Evolutionary conservation across 2,113 vertebrate species (phyloP).

Genomic region (Macaca nemestrina): DNA sequence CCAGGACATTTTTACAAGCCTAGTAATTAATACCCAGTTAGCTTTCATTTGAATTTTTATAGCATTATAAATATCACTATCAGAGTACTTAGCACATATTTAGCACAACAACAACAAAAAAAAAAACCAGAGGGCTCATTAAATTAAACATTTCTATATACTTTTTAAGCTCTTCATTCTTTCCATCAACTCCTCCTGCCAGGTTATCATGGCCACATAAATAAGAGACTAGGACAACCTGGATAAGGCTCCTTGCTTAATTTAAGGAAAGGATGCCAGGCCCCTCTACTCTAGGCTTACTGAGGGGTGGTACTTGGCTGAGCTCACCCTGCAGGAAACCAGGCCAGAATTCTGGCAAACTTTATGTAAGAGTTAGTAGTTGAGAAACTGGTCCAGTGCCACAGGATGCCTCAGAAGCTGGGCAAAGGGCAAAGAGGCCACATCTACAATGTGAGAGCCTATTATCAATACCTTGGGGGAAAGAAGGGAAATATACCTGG

Average conservation of each 20-base stretch:
- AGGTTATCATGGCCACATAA: background rate
- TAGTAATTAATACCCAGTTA: background rate
- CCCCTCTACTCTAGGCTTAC: conserved; percentile 71
- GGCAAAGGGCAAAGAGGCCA: background rate
- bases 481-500: background rate
- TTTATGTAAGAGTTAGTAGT: background rate
- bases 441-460: background rate
- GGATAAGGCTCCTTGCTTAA: background rate
- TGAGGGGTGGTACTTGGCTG: conserved; percentile 71
- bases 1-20: background rate
- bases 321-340: conserved; percentile 78
- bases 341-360: conserved; percentile 13
- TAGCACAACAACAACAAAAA: background rate
- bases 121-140: conserved; percentile 18
- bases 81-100: background rate
- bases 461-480: background rate
- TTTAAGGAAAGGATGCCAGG: background rate
- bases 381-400: background rate
- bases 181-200: background rate
- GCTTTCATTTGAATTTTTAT: background rate
- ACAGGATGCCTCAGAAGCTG: background rate
- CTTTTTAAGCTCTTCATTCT: background rate
- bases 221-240: conserved; percentile 45
- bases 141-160: background rate
- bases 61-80: background rate